Percentiles rank a stretch among this genome's conserved stretches.
phyloP scores from a whole-genome alignment of 2,113 vertebrate species.

The Chaetura pelagica region DNA sequence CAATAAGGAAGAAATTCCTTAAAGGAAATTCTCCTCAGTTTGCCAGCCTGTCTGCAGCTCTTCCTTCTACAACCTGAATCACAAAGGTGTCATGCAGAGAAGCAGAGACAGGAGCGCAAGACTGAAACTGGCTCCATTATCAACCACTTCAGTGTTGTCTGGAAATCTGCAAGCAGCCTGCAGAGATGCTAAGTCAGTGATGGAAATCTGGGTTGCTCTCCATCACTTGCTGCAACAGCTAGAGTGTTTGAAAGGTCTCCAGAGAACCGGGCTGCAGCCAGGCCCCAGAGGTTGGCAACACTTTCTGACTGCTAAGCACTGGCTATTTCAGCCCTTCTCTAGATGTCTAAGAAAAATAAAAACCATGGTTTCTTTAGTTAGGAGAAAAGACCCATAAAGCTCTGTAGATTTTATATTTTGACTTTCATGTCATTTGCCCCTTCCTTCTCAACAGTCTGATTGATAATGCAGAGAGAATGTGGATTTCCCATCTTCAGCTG shows the following conservation, averaged over 20 bases:
- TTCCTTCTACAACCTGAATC: not conserved
- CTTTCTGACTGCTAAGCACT: not conserved
- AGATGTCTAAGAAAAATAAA: not conserved
- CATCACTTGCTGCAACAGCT: not conserved
- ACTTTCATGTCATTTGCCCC: not conserved
- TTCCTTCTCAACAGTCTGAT: not conserved
- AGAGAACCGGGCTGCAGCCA: not conserved
- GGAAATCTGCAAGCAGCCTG: not conserved
- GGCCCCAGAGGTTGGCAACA: not conserved
- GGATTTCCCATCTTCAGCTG: not conserved
- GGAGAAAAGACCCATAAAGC: not conserved
- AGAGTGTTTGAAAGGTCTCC: not conserved
- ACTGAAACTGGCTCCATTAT: not conserved
- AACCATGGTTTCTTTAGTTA: not conserved
- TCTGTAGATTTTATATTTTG: not conserved
- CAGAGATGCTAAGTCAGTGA: not conserved
- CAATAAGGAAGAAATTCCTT: not conserved
- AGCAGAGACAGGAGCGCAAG: not conserved
- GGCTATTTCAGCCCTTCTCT: not conserved
- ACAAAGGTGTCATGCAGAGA: not conserved
- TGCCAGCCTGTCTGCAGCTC: not conserved
- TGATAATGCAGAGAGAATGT: not conserved
- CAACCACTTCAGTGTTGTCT: not conserved
- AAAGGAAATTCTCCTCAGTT: not conserved
- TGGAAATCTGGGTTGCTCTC: not conserved